Evolutionary conservation across 1,140 invertebrate species (phyloP).

Genomic region (Drosophila nasuta): DNA sequence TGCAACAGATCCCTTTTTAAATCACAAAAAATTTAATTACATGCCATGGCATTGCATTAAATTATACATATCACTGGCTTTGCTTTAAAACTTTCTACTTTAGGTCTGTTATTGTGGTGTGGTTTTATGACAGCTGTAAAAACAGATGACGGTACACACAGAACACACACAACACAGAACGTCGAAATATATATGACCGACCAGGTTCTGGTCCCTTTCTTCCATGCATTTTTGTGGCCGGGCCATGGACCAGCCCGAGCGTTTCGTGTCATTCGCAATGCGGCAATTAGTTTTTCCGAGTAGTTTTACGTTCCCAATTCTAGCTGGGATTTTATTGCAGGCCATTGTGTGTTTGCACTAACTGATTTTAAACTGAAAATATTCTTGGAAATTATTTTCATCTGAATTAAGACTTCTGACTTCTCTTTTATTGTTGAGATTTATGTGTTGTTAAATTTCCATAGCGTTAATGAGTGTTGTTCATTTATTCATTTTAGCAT

Average conservation of each 20-base stretch:
- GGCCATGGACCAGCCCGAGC: conserved; percentile 32
- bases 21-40: conserved; percentile 82
- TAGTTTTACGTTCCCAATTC: conserved; percentile 41
- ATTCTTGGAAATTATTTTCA: neutral
- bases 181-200: conserved; percentile 23
- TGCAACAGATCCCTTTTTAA: conserved; percentile 59
- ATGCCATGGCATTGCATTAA: conserved; percentile 68
- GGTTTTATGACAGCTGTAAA: conserved; percentile 77
- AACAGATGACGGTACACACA: conserved; percentile 60
- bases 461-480: too few species aligned
- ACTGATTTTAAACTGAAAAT: conserved; percentile 5
- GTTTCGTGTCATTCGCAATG: conserved; percentile 61
- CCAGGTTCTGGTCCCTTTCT: conserved; percentile 9
- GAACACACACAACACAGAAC: conserved; percentile 8
- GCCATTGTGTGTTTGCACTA: conserved; percentile 1
- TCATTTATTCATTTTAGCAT: too few species aligned
- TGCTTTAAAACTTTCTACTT: conserved; percentile 50
- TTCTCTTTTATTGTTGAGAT: neutral
- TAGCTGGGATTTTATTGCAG: conserved; percentile 16
- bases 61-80: conserved; percentile 56
- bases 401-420: neutral
- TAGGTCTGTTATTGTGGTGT: conserved; percentile 47
- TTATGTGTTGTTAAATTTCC: neutral
- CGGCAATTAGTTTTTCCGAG: conserved; percentile 63
- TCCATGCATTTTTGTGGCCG: conserved; percentile 46